Percentiles rank a stretch among this genome's conserved stretches.
These are phyloP conservation scores for Atopsyche davidsoni DNA, from an alignment of 1,140 invertebrate genomes.

Conservation along the genomic window DNA sequence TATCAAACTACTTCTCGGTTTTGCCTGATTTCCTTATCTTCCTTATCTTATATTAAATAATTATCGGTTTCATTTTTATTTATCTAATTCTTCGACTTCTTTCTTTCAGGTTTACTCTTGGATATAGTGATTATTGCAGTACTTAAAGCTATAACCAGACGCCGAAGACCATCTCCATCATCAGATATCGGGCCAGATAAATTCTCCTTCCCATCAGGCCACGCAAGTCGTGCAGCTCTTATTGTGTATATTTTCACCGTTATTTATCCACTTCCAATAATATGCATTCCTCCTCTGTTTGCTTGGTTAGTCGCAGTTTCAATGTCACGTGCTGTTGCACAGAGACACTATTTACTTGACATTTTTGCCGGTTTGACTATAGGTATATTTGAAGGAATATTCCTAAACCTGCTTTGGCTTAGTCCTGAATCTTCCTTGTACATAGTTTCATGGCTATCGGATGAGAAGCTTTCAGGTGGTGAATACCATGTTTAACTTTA, in stretches of 20 bases:
- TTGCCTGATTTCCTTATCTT: too few species aligned
- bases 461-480: slow-evolving; percentile 29
- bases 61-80: background rate
- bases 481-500: slow-evolving; percentile 35
- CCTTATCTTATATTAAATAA: too few species aligned
- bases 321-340: slow-evolving; percentile 66
- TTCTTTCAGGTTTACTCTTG: slow-evolving; percentile 70
- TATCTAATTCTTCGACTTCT: too few species aligned
- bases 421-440: slow-evolving; percentile 39
- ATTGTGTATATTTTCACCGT: slow-evolving; percentile 65
- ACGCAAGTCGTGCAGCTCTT: slow-evolving; percentile 80
- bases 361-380: slow-evolving; percentile 68
- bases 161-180: slow-evolving; percentile 66
- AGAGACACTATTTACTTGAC: slow-evolving; percentile 83
- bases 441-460: slow-evolving; percentile 39
- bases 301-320: slow-evolving; percentile 71
- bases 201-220: slow-evolving; percentile 94
- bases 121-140: slow-evolving; percentile 81
- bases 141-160: slow-evolving; percentile 70
- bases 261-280: slow-evolving; percentile 54
- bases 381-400: slow-evolving; percentile 66
- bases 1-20: too few species aligned
- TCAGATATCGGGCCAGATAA: slow-evolving; percentile 67
- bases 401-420: slow-evolving; percentile 66
- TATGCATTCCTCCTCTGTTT: slow-evolving; percentile 57